Evolutionary conservation across 2,888 invertebrate species (phyloP), one percentile per base, ranked within the genome.

Genomic region (Mesoligia furuncula): DNA sequence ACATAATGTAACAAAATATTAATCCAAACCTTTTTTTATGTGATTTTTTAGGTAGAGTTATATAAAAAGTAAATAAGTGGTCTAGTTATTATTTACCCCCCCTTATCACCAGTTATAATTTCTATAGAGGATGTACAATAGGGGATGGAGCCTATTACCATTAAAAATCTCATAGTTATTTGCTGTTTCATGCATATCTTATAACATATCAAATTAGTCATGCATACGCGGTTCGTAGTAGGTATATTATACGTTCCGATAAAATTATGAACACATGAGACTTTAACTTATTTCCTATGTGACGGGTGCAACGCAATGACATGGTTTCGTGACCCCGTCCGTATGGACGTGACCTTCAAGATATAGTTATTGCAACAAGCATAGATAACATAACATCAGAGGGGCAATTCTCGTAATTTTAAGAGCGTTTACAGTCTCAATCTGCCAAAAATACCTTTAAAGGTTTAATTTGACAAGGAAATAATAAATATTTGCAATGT

Each of bases 291-390:
- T 20, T 48, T 73, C 24, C 42, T 54, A 54, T 54, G 9, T 80
- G 27, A 17, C 54, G 15, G 5, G 36, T 54, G 24, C 27, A 64
- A 20, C 51, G 31, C 57, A 64, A 36, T 57, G 57, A 48, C 62
- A 68, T 3, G 5, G 15, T 62, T 31, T 15, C 66, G 45, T 74
- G 61, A 80, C 66, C 72, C n/a, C 13, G 31, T 27, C 39, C 27
- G 7, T 48, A 24, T 17, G 57, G 36, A 67, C 67, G 13, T 81
- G 67, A 62, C 81, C 75, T 73, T 73, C 20, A 1, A 59, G 42
- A 51, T 51, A 65, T 62, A 51, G 6, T 36, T 31, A 76, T 81
- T 62, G 15, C 61, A 67, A 36, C 9, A 27, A 27, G 20, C 27
- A 15, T 24, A 48, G 13, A 11, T 79, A 36, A 48, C 27, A 20